Base-by-base conservation (phyloP, 1,140 invertebrate genomes). In the Hetaerina americana region DNA sequence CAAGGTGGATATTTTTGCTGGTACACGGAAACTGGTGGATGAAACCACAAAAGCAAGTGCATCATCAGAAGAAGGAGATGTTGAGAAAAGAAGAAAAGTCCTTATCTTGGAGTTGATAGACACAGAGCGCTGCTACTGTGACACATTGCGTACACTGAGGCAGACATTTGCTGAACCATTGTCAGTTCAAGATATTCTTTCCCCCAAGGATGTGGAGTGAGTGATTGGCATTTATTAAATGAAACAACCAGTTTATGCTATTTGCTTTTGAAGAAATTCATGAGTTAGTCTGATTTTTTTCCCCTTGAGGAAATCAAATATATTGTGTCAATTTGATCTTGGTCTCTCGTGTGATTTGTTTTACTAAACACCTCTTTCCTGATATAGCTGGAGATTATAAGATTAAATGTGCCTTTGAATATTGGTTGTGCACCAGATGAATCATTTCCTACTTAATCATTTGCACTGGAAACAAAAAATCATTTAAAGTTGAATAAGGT, bases 61-160 rank as follows among this genome's bases (percentile, higher is more conserved):
- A n/a, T n/a, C n/a, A 27, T 66, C 66, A 67, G 25, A 67, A 27
- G n/a, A 25, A 18, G 27, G 27, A 10, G 66, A 27, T 68, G 27
- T 68, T 27, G 31, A 31, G 26, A 71, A 27, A 18, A 70, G 18
- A 6, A 25, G 28, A 8, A 28, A 26, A 6, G 15, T 68, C 22
- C 49, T 28, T 25, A 25, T 78, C 0, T 72, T 75, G 66, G 81
- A 82, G 31, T 76, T 83, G 0, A 66, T 82, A 5, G 80, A 82
- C 68, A 79, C 80, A n/a, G 82, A 83, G 70, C 77, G 78, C 71
- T 79, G 80, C 22, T 83, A 83, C 74, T 82, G 81, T 73, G 73
- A 76, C 10, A 80, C 79, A 5, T 74, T 83, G 25, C 81, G 79
- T 79, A 77, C 77, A 6, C 75, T 83, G 49, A 72, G 81, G 49